Base-by-base conservation (phyloP, 2,113 vertebrate genomes). In the Myrmecophaga tridactyla region DNA sequence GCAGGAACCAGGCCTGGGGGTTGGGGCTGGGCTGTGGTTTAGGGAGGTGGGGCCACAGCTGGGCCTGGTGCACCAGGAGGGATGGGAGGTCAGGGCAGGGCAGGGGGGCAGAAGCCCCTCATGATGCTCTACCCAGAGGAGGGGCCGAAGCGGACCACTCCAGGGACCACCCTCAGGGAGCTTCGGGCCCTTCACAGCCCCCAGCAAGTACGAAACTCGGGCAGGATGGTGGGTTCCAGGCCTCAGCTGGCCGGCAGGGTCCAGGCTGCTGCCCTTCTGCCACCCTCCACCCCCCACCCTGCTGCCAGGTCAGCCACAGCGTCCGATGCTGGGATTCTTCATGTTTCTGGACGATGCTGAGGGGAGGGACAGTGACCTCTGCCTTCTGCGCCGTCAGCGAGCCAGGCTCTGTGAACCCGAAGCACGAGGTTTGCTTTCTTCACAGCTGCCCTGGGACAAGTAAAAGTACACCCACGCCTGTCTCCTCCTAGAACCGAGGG, bases 391-490 rank as follows among this genome's bases (percentile, higher is more conserved):
- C 48, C 72, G 83, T 83, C 18, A 1, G 80, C 2, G 39, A 76
- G 72, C 70, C 36, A 31, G 81, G 82, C 73, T 3, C 77, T 53
- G 56, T 53, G 63, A 76, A 92, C 53, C 75, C 0, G 0, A 92
- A 67, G 21, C 15, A 25, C 2, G 17, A 20, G 29, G 14, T 69
- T 76, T 39, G 85, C 87, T 81, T 46, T 73, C 95, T 73, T 80
- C 82, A 87, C 92, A 97, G 95, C 76, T 78, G 77, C 83, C 46
- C 48, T 88, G 58, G 0, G 14, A 89, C 89, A 82, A 86, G 94
- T 95, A 82, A 96, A 97, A 97, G 96, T 95, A 89, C 23, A 41
- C 72, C 83, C 93, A 39, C 81, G 94, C 93, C 41, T 78, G 39
- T 89, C 93, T 75, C 86, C 69, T 84, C 62, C 86, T 92, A 90